These are phyloP conservation scores for Tridacna gigas DNA, from an alignment of 2,888 invertebrate genomes.

Conservation along the genomic window DNA sequence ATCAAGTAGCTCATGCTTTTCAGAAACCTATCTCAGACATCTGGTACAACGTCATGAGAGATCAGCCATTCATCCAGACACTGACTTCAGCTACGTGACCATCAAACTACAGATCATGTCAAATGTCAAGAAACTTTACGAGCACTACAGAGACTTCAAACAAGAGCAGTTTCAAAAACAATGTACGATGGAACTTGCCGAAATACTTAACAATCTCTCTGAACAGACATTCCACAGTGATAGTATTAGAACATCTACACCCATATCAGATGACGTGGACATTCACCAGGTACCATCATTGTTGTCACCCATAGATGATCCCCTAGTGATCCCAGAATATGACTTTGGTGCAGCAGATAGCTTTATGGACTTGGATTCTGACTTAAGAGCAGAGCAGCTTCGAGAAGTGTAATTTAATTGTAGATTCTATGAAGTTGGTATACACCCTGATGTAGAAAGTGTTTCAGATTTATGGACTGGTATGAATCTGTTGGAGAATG, in stretches of 20 bases:
- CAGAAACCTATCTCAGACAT: conserved; percentile 1
- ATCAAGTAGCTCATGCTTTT: background rate
- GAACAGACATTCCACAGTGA: background rate
- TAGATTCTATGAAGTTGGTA: background rate
- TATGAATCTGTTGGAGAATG: no score
- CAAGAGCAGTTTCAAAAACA: conserved; percentile 21
- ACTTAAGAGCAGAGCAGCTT: background rate
- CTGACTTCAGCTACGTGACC: conserved; percentile 6
- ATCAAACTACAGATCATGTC: conserved; percentile 24
- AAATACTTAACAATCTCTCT: background rate
- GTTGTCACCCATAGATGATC: conserved; percentile 10
- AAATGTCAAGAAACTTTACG: conserved; percentile 16
- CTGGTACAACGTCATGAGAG: background rate
- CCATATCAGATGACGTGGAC: background rate
- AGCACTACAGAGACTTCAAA: conserved; percentile 21
- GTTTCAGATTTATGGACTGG: background rate
- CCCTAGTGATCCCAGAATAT: background rate
- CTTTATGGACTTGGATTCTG: background rate
- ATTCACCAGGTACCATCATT: conserved; percentile 12
- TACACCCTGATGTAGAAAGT: background rate
- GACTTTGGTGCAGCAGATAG: background rate
- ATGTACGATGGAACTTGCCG: conserved; percentile 5
- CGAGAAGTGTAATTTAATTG: background rate
- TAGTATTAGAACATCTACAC: background rate
- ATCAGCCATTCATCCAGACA: background rate